phyloP scores from a whole-genome alignment of 2,113 vertebrate species.

The Sitta europaea region DNA sequence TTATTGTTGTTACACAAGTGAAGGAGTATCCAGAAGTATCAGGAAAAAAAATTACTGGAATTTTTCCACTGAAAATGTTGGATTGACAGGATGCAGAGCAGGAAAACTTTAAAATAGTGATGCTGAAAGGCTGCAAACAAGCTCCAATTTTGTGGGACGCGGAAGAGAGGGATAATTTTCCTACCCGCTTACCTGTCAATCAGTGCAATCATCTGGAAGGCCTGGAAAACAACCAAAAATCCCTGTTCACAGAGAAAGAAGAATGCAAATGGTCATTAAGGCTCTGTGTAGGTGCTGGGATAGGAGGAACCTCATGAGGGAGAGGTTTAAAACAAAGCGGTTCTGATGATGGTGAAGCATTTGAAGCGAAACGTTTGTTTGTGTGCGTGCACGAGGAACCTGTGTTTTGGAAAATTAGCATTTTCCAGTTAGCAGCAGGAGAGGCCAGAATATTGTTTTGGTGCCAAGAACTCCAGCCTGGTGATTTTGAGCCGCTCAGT shows the following conservation, averaged over 20 bases:
- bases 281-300: background rate
- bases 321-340: background rate
- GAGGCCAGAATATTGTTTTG: background rate
- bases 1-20: rapidly evolving
- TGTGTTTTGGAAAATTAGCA: background rate
- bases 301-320: rapidly evolving
- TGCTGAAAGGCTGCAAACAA: background rate
- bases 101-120: background rate
- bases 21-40: background rate
- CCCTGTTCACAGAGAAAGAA: background rate
- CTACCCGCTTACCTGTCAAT: background rate
- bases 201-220: background rate
- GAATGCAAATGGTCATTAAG: background rate
- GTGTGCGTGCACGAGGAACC: background rate
- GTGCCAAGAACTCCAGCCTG: background rate
- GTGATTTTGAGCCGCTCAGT: background rate
- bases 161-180: background rate
- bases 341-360: background rate
- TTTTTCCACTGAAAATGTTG: background rate
- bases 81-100: background rate
- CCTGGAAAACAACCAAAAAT: background rate
- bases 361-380: background rate
- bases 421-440: background rate
- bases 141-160: background rate
- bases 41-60: background rate